A percentile compares a stretch with the other conserved stretches of the same genome.
Conservation (phyloP, 2,888 invertebrate species). For the Embidobia sp. region DNA sequence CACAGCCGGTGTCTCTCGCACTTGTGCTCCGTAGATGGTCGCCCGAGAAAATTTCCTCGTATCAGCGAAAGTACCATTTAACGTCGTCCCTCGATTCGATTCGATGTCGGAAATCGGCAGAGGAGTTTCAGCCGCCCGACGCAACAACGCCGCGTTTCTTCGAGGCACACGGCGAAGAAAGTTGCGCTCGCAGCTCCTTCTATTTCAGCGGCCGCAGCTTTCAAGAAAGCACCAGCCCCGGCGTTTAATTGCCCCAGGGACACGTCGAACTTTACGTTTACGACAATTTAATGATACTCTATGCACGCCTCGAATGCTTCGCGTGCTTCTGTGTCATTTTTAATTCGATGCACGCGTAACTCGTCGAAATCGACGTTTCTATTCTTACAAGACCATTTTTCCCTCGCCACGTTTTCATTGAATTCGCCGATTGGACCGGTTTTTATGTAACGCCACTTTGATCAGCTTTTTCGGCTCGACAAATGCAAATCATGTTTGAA, state of each 20-base stretch:
- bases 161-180: constrained; percentile 36
- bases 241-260: constrained; percentile 38
- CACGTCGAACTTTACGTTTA: constrained; percentile 50
- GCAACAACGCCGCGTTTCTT: constrained; percentile 31
- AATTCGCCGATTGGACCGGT: neutral
- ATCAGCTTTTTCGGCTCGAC: neutral
- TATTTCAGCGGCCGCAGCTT: constrained; percentile 17
- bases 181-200: constrained; percentile 28
- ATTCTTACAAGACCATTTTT: constrained; percentile 23
- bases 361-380: constrained; percentile 36
- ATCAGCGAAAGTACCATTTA: constrained; percentile 73
- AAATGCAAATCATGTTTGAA: too few species aligned
- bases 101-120: constrained; percentile 62
- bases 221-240: constrained; percentile 23
- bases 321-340: constrained; percentile 31
- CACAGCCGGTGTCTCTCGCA: constrained; percentile 66
- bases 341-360: constrained; percentile 40
- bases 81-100: constrained; percentile 56
- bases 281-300: constrained; percentile 52
- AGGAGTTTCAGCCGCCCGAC: constrained; percentile 47
- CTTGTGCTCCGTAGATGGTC: constrained; percentile 69
- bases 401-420: neutral
- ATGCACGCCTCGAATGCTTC: constrained; percentile 33
- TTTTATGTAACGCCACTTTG: constrained; percentile 10
- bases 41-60: constrained; percentile 74